Evolutionary conservation across 2,888 invertebrate species (phyloP).

Genomic region (Drosophila macrospina): DNA sequence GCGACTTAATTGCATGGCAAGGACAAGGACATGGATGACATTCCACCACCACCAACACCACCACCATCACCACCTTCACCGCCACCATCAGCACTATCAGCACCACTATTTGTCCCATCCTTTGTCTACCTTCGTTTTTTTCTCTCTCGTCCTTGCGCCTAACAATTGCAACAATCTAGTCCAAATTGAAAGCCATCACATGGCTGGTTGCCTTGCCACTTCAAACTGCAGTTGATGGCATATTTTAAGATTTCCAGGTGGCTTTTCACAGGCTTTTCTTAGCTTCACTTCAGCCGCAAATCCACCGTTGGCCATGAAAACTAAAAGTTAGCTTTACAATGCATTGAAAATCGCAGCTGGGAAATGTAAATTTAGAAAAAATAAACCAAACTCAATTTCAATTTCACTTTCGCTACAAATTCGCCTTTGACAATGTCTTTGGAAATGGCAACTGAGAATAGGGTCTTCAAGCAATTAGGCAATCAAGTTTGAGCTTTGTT

Average conservation of each 20-base stretch:
- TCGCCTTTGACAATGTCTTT: background rate
- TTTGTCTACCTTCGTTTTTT: slow-evolving; percentile 4
- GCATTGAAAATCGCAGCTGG: no score
- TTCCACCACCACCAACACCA: background rate
- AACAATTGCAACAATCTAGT: slow-evolving; percentile 20
- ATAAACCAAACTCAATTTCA: no score
- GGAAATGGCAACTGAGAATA: background rate
- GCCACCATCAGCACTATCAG: background rate
- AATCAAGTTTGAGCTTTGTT: background rate
- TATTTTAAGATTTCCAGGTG: slow-evolving; percentile 6
- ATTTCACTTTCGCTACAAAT: background rate
- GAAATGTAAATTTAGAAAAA: no score
- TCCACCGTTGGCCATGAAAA: background rate
- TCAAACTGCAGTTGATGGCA: background rate
- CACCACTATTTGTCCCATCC: background rate
- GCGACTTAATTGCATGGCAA: slow-evolving; percentile 53
- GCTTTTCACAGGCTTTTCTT: background rate
- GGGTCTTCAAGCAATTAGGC: background rate
- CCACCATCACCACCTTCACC: no score
- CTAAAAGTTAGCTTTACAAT: no score
- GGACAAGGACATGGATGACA: slow-evolving; percentile 37
- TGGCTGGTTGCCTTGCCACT: slow-evolving; percentile 6
- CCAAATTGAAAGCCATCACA: slow-evolving; percentile 26
- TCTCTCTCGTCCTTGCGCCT: slow-evolving; percentile 10
- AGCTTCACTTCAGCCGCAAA: background rate